These are phyloP conservation scores for Limnephilus auricula DNA, from an alignment of 2,888 invertebrate genomes.

Conservation along the genomic window DNA sequence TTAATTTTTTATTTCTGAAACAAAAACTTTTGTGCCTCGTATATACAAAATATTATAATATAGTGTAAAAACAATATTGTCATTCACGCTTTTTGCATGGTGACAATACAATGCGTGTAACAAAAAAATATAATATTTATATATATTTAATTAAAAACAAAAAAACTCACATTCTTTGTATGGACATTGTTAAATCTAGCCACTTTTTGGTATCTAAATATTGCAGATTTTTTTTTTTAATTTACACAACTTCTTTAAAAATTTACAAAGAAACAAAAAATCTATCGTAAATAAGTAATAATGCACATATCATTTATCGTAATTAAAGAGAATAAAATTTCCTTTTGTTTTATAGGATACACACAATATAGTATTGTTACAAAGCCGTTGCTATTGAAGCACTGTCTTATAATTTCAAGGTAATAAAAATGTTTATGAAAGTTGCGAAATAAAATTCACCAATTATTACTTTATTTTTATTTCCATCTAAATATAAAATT, in stretches of 20 bases:
- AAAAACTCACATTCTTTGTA: neutral
- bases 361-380: neutral
- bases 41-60: neutral
- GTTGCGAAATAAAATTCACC: neutral
- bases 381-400: neutral
- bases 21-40: neutral
- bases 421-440: neutral
- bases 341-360: neutral
- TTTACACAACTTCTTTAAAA: conserved; percentile 30
- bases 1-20: neutral
- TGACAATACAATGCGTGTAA: neutral
- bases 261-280: conserved; percentile 33
- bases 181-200: neutral
- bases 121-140: neutral
- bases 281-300: conserved; percentile 48
- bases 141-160: neutral
- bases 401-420: neutral
- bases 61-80: neutral
- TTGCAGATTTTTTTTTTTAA: conserved; percentile 8
- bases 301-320: conserved; percentile 35
- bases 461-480: neutral
- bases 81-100: neutral
- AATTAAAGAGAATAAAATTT: neutral
- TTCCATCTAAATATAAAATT: neutral
- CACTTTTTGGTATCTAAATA: conserved; percentile 41